Evolutionary conservation across 2,797 vertebrate genomes (phyloP).

Genomic region (Poeciliopsis infans): DNA sequence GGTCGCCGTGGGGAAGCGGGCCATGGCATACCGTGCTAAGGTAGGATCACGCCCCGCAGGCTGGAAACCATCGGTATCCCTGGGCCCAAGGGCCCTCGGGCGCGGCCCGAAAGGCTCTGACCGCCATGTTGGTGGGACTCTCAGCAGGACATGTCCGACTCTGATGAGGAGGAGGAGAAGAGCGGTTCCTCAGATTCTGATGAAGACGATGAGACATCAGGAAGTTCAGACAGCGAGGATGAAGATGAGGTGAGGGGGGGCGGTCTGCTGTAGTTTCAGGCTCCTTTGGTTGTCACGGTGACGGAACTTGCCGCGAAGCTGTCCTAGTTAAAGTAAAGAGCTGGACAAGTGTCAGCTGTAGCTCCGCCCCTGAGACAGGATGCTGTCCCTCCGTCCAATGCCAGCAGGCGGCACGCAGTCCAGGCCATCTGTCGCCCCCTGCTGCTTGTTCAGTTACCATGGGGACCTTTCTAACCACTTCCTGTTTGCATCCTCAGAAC

Average conservation of each 20-base stretch:
- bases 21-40: slow-evolving; percentile 85
- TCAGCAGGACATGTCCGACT: slow-evolving; percentile 83
- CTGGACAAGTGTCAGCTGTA: too few relatives aligned
- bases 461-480: background rate
- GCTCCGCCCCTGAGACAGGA: too few relatives aligned
- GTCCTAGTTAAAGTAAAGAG: too few relatives aligned
- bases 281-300: too few relatives aligned
- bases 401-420: background rate
- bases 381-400: too few relatives aligned
- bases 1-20: slow-evolving; percentile 75
- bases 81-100: background rate
- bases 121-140: slow-evolving; percentile 2
- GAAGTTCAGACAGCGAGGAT: slow-evolving; percentile 76
- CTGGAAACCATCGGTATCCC: background rate
- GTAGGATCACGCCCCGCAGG: slow-evolving; percentile 49
- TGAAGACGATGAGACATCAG: slow-evolving; percentile 82
- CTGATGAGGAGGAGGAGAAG: slow-evolving; percentile 80
- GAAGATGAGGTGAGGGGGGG: slow-evolving; percentile 68
- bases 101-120: slow-evolving; percentile 1
- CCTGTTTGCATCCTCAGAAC: slow-evolving; percentile 55
- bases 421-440: background rate
- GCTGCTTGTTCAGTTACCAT: background rate
- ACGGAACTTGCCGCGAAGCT: too few relatives aligned
- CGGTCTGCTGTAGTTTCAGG: too few relatives aligned
- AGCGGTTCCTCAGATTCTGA: slow-evolving; percentile 79